A percentile compares a stretch with the other conserved stretches of the same genome.
Evolutionary conservation across 2,888 invertebrate genomes (phyloP).

Genomic region (Tanypteryx hageni): DNA sequence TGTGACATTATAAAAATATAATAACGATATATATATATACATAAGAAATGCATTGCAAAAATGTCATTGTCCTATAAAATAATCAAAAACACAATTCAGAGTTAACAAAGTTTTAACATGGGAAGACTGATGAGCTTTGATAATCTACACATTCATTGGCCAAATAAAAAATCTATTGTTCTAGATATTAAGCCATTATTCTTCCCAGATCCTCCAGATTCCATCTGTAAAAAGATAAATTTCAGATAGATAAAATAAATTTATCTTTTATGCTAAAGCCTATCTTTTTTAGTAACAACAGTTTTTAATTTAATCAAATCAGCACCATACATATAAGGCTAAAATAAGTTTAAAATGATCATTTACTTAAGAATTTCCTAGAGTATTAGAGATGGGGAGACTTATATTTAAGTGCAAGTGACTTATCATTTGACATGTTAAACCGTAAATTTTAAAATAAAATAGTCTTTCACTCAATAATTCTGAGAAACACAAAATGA

Average conservation of each 20-base stretch:
- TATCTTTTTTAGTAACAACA: neutral
- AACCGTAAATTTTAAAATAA: too few species aligned
- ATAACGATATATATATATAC: too few species aligned
- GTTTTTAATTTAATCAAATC: neutral
- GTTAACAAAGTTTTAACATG: neutral
- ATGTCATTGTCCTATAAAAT: too few species aligned
- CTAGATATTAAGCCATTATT: conserved; percentile 19
- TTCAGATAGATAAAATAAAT: neutral
- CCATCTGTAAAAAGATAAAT: neutral
- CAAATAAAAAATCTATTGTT: conserved; percentile 55
- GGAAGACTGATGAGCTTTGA: neutral
- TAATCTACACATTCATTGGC: neutral
- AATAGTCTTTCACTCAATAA: too few species aligned
- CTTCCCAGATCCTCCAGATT: neutral
- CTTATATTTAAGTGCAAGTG: too few species aligned
- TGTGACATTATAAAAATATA: too few species aligned
- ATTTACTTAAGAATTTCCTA: neutral
- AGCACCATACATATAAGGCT: neutral
- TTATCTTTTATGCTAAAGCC: too few species aligned
- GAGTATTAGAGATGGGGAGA: neutral
- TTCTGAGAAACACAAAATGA: too few species aligned
- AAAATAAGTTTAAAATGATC: neutral
- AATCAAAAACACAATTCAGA: too few species aligned
- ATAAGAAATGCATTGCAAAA: too few species aligned
- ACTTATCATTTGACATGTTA: too few species aligned